phyloP scores from a whole-genome alignment of 2,113 vertebrate species.

The Salvelinus alpinus region DNA sequence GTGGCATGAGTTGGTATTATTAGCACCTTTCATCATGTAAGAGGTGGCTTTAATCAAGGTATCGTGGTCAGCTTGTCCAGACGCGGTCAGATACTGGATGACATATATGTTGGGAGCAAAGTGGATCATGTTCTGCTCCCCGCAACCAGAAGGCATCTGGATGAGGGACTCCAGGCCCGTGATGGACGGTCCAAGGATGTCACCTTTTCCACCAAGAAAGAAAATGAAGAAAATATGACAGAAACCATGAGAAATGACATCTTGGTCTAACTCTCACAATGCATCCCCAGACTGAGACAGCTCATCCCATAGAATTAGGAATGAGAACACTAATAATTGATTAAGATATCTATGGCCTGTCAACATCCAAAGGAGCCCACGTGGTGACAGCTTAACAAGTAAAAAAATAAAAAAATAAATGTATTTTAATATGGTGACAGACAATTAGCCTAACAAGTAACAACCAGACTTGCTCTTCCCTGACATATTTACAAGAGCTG shows the following conservation, averaged over 20 bases:
- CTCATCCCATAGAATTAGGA: too few species aligned
- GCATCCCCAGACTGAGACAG: constrained; percentile 63
- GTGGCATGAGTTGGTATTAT: neutral
- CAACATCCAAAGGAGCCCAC: too few species aligned
- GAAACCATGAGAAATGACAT: constrained; percentile 54
- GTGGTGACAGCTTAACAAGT: neutral
- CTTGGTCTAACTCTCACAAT: constrained; percentile 80
- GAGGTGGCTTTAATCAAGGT: constrained; percentile 64
- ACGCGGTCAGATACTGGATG: constrained; percentile 83
- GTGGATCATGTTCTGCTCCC: constrained; percentile 96
- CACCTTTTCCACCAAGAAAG: constrained; percentile 69
- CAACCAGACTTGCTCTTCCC: neutral
- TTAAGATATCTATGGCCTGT: too few species aligned
- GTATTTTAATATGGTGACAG: constrained; percentile 54
- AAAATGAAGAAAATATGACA: neutral
- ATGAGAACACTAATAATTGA: too few species aligned
- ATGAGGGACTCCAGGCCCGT: constrained; percentile 82
- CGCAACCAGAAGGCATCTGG: constrained; percentile 88
- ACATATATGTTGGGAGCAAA: constrained; percentile 86
- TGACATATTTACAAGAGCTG: neutral
- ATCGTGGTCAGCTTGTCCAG: constrained; percentile 65
- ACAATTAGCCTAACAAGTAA: neutral
- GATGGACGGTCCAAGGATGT: constrained; percentile 88
- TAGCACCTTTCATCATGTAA: constrained; percentile 82
- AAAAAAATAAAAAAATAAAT: neutral